A percentile compares a stretch with the other conserved stretches of the same genome.
Conservation (phyloP, 2,797 vertebrate species). For the Synanceia verrucosa region DNA sequence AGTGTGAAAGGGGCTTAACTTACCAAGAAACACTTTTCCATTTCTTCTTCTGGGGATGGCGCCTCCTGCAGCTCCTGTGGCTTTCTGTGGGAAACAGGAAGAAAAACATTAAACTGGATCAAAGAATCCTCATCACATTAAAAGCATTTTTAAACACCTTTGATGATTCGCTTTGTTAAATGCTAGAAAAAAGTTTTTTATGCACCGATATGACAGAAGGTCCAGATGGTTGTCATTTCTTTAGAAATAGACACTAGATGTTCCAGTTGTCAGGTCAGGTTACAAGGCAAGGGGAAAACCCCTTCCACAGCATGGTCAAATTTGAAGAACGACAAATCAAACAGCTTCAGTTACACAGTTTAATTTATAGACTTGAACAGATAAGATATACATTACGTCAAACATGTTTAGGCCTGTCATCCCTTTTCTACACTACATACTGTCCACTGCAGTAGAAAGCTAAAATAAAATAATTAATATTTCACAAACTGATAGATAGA, state of each 20-base stretch:
- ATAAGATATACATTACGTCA: conserved; percentile 27
- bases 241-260: conserved; percentile 60
- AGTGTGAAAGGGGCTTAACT: no score
- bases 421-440: not conserved
- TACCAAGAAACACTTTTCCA: conserved; percentile 97
- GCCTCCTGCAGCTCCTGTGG: conserved; percentile 94
- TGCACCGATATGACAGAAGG: not conserved
- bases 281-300: conserved; percentile 57
- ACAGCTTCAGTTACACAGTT: conserved; percentile 16
- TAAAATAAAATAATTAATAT: not conserved
- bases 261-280: conserved; percentile 54
- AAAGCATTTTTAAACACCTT: not conserved
- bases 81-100: conserved; percentile 87
- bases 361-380: conserved; percentile 23
- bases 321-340: conserved; percentile 45
- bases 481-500: not conserved
- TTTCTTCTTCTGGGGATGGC: conserved; percentile 92
- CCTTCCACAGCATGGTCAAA: conserved; percentile 26
- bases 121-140: not conserved
- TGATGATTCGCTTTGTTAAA: conserved; percentile 17
- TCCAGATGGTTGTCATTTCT: conserved; percentile 53
- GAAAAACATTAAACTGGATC: conserved; percentile 15
- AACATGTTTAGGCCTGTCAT: conserved; percentile 12
- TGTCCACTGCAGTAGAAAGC: not conserved
- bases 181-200: not conserved